phyloP scores from a whole-genome alignment of 2,888 invertebrate species.

The Drymonia ruficornis region DNA sequence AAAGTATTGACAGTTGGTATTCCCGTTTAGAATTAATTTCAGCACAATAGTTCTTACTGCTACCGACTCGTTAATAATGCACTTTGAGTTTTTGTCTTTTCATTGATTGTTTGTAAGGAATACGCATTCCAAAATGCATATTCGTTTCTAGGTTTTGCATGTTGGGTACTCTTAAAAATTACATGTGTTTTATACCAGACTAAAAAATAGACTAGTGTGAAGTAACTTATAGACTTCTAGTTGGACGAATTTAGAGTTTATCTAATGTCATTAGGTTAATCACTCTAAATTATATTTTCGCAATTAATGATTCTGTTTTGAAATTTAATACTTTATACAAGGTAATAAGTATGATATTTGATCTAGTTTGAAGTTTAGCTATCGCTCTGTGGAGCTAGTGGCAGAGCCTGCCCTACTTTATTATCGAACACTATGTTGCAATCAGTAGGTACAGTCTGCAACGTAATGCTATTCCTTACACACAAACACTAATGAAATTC shows the following conservation, averaged over 20 bases:
- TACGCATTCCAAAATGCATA: conserved; percentile 16
- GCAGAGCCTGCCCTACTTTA: not conserved
- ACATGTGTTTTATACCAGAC: not conserved
- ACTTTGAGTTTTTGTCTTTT: conserved; percentile 54
- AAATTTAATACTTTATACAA: not conserved
- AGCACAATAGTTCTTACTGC: conserved; percentile 48
- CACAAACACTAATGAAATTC: conserved; percentile 29
- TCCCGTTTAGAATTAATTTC: conserved; percentile 31
- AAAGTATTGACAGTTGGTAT: conserved; percentile 39
- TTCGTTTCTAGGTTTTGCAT: not conserved
- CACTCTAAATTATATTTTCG: conserved; percentile 14
- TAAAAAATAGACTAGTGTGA: not conserved
- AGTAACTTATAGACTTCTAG: not conserved
- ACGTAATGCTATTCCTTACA: conserved; percentile 38
- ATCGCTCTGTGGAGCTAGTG: not conserved
- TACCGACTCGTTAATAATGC: conserved; percentile 70
- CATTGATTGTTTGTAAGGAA: conserved; percentile 32
- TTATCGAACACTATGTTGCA: conserved; percentile 2
- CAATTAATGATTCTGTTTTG: not conserved
- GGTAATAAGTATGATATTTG: not conserved
- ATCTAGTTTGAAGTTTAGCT: not conserved
- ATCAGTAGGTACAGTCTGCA: conserved; percentile 9
- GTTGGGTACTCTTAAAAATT: not conserved
- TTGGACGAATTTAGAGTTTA: conserved; percentile 10
- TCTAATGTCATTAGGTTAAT: conserved; percentile 19